Percentiles rank a stretch among this genome's conserved stretches.
Conservation (phyloP, 2,797 vertebrate genomes). For the Scyliorhinus canicula region DNA sequence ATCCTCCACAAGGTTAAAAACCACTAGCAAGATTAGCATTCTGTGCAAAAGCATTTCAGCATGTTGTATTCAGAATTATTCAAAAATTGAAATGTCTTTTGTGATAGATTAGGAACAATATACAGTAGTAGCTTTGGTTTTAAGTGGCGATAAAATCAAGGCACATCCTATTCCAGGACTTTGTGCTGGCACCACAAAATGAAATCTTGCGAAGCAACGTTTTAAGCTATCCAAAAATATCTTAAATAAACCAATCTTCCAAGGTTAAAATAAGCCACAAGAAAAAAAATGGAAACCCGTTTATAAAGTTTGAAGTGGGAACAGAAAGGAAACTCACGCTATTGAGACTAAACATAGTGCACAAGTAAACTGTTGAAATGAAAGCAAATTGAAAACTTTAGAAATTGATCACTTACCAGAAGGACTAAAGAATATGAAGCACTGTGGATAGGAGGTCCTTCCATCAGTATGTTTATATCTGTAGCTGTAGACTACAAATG, state of each 20-base stretch:
- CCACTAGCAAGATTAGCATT: too few relatives aligned
- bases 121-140: neutral
- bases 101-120: neutral
- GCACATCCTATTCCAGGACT: neutral
- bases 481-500: constrained; percentile 34
- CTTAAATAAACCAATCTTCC: neutral
- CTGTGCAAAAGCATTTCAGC: neutral
- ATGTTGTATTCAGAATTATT: neutral
- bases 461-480: constrained; percentile 33
- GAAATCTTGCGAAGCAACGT: neutral
- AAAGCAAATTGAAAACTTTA: neutral
- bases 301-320: neutral
- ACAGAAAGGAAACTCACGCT: neutral
- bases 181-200: neutral
- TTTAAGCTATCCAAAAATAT: neutral
- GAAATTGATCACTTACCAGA: constrained; percentile 19
- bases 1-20: neutral
- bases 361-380: neutral
- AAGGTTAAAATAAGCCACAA: neutral
- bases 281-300: neutral
- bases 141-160: neutral
- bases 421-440: constrained; percentile 28
- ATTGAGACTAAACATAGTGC: neutral
- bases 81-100: neutral
- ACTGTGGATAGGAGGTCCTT: constrained; percentile 20